phyloP scores from a whole-genome alignment of 2,113 vertebrate genomes.

The Brachyhypopomus occidentalis region DNA sequence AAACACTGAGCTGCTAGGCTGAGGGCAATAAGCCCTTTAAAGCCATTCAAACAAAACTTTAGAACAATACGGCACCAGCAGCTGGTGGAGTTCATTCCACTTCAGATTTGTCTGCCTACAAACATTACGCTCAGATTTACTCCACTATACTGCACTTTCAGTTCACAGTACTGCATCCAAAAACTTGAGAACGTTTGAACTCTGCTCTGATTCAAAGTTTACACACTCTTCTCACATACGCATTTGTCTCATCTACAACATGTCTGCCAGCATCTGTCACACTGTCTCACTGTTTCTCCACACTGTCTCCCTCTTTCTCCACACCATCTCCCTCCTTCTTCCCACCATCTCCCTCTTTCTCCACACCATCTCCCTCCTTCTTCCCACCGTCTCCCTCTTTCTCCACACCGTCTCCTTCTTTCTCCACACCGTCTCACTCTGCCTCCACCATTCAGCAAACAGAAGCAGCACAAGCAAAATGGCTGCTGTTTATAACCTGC shows the following conservation, averaged over 20 bases:
- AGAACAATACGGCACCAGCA: not conserved
- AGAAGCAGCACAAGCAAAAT: slow-evolving; percentile 13
- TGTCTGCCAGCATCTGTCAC: slow-evolving; percentile 8
- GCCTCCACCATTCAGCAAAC: slow-evolving; percentile 21
- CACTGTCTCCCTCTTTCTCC: too few species aligned
- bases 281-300: slow-evolving; percentile 30
- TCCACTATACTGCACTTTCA: not conserved
- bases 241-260: slow-evolving; percentile 6
- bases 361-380: slow-evolving; percentile 6
- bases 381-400: too few species aligned
- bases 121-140: too few species aligned
- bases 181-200: not conserved
- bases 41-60: not conserved
- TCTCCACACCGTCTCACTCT: not conserved
- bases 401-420: too few species aligned
- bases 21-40: not conserved
- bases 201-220: not conserved
- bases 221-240: not conserved
- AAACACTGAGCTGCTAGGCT: not conserved
- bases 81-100: not conserved
- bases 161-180: not conserved
- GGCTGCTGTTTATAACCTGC: slow-evolving; percentile 31
- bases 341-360: not conserved
- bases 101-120: not conserved
- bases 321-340: too few species aligned